Evolutionary conservation across 2,113 vertebrate genomes (phyloP).

Genomic region (Rhizomys pruinosus): DNA sequence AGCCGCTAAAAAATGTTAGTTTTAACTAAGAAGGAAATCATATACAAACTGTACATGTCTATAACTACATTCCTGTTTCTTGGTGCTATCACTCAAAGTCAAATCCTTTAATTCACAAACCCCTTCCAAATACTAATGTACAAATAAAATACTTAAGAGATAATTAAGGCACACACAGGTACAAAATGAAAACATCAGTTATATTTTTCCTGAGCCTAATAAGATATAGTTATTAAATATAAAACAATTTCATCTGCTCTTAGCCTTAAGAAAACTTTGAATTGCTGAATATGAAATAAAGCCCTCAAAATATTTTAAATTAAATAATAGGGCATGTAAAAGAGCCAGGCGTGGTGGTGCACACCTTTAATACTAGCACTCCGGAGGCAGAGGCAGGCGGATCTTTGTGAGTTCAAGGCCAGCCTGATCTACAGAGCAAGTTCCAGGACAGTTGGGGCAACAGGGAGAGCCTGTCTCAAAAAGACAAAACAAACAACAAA

Average conservation of each 20-base stretch:
- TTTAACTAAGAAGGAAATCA: not conserved
- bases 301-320: not conserved
- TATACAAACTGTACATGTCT: not conserved
- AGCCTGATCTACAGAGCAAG: too few species aligned
- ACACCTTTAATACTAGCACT: too few species aligned
- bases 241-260: slow-evolving; percentile 12
- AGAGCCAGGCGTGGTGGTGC: too few species aligned
- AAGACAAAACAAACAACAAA: too few species aligned
- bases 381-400: too few species aligned
- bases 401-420: too few species aligned
- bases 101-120: not conserved
- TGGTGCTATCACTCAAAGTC: not conserved
- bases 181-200: not conserved
- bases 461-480: too few species aligned
- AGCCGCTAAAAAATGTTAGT: not conserved
- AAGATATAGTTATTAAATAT: slow-evolving; percentile 25
- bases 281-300: not conserved
- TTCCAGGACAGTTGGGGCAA: too few species aligned
- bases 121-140: not conserved
- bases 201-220: not conserved
- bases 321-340: not conserved
- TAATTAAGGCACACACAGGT: not conserved
- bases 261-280: slow-evolving; percentile 14
- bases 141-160: not conserved
- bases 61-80: not conserved